Percentiles rank a stretch among this genome's conserved stretches.
Evolutionary conservation across 2,888 invertebrate species (phyloP).

Genomic region (Himalopsyche japonica): DNA sequence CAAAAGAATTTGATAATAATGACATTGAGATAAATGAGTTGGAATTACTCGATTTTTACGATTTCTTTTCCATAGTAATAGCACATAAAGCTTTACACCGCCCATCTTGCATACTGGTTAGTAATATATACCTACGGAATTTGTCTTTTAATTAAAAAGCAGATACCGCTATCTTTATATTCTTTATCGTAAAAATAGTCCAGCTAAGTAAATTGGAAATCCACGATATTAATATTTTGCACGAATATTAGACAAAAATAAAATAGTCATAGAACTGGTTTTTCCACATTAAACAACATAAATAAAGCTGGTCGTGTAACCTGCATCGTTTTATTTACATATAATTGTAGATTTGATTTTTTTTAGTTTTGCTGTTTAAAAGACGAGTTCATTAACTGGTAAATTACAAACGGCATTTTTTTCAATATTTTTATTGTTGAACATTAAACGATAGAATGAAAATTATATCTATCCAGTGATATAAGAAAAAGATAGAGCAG

Average conservation of each 20-base stretch:
- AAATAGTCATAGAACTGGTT: background rate
- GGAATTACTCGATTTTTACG: too few relatives aligned
- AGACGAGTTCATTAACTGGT: constrained; percentile 12
- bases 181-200: background rate
- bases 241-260: background rate
- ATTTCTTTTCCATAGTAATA: background rate
- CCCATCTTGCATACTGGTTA: background rate
- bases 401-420: background rate
- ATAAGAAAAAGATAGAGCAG: background rate
- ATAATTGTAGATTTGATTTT: constrained; percentile 4
- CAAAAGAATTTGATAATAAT: too few relatives aligned
- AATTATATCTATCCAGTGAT: background rate
- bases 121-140: background rate
- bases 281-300: background rate
- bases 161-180: background rate
- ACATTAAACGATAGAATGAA: background rate
- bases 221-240: background rate
- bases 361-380: background rate
- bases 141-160: background rate
- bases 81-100: background rate
- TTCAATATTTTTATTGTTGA: background rate
- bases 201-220: background rate
- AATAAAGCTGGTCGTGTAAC: background rate
- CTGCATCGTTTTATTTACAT: constrained; percentile 10
- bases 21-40: too few relatives aligned